Percentiles rank a stretch among this genome's conserved stretches.
Conservation (phyloP, 2,113 vertebrate genomes). For the Stigmatopora nigra region DNA sequence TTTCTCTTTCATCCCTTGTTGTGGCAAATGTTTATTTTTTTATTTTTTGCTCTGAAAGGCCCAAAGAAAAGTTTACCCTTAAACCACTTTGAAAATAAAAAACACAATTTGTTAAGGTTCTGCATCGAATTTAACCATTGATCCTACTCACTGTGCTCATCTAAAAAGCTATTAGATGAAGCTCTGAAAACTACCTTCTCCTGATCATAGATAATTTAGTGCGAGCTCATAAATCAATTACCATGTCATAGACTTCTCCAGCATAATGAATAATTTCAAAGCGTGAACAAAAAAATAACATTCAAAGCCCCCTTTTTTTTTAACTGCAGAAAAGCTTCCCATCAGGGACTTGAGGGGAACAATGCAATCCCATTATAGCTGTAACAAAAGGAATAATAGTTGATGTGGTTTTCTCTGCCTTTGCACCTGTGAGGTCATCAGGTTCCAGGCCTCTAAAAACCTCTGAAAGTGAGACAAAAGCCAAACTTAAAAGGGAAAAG, state of each 20-base stretch:
- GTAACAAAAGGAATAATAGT: conserved; percentile 24
- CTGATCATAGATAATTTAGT: conserved; percentile 3
- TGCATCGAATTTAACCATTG: not conserved
- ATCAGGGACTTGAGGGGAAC: conserved; percentile 22
- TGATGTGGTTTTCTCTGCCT: conserved; percentile 23
- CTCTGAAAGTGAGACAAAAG: conserved; percentile 6
- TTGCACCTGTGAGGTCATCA: conserved; percentile 34
- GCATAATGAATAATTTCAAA: conserved; percentile 12
- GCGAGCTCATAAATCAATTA: not conserved
- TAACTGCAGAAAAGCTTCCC: conserved; percentile 12
- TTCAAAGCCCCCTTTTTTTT: conserved; percentile 2
- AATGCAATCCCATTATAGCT: conserved; percentile 27
- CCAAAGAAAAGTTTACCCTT: not conserved
- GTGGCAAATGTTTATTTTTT: no score
- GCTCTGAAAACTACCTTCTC: not conserved
- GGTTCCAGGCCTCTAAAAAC: conserved; percentile 5
- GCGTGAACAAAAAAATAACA: conserved; percentile 11
- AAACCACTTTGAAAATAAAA: not conserved
- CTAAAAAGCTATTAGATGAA: not conserved
- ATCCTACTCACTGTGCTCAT: not conserved
- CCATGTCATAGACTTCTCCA: not conserved
- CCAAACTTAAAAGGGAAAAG: conserved; percentile 7
- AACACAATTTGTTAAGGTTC: not conserved
- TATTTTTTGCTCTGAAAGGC: no score
- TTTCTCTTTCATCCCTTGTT: not conserved